phyloP scores from a whole-genome alignment of 2,113 vertebrate species.

The Holacanthus passer region DNA sequence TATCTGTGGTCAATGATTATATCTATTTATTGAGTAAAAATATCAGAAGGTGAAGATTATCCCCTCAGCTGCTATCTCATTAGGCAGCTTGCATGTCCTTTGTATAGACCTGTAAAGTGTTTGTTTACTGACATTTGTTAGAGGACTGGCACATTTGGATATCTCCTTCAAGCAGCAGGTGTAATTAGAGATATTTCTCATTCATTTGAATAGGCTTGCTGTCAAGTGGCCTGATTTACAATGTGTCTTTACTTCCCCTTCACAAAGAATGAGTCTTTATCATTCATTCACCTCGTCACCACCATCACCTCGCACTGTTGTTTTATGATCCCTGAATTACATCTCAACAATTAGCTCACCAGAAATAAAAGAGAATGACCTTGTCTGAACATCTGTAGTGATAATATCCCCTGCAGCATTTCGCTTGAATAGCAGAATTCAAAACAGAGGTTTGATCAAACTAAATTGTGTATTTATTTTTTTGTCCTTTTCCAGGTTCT shows the following conservation, averaged over 20 bases:
- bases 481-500: conserved; percentile 75
- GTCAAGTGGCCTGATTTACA: conserved; percentile 64
- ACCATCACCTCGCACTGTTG: conserved; percentile 27
- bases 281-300: conserved; percentile 12
- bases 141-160: conserved; percentile 30
- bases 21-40: not conserved
- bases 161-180: conserved; percentile 67
- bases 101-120: conserved; percentile 15
- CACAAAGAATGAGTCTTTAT: conserved; percentile 39
- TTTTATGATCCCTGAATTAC: conserved; percentile 26
- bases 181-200: conserved; percentile 40
- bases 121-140: conserved; percentile 39
- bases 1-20: not conserved
- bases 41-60: not conserved
- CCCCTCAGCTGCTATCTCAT: conserved; percentile 13
- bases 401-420: not conserved
- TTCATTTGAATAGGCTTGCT: conserved; percentile 39
- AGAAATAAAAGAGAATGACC: not conserved
- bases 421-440: not conserved
- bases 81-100: conserved; percentile 18
- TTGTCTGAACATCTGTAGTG: not conserved
- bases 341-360: not conserved
- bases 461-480: not conserved
- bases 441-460: not conserved
- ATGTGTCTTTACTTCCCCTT: conserved; percentile 48